Evolutionary conservation across 2,797 vertebrate species (phyloP).

Genomic region (Pelochelys cantorii): DNA sequence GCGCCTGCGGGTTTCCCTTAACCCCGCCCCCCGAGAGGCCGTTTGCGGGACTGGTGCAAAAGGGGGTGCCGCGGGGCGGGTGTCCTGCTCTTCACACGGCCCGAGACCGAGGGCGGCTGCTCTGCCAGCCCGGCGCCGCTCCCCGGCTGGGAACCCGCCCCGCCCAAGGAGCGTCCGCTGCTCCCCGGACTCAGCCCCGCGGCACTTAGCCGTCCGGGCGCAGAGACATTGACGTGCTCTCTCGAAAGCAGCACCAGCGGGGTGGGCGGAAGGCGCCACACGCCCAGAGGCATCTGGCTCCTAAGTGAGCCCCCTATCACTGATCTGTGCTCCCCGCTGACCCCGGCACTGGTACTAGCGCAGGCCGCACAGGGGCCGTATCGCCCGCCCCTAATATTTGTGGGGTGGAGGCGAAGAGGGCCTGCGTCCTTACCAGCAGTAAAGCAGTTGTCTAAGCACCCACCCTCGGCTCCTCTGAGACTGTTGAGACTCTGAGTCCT

Average conservation of each 20-base stretch:
- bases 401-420: not conserved
- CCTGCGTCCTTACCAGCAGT: not conserved
- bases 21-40: not conserved
- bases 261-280: not conserved
- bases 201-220: constrained; percentile 1
- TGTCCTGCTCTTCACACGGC: not conserved
- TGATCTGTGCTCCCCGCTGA: not conserved
- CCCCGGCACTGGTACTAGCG: too few species aligned
- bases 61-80: not conserved
- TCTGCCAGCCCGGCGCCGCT: not conserved
- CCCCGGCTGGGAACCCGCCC: not conserved
- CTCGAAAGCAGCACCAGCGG: not conserved
- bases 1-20: too few species aligned
- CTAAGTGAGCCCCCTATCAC: not conserved
- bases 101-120: not conserved
- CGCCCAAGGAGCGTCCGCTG: not conserved
- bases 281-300: not conserved
- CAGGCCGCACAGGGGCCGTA: too few species aligned
- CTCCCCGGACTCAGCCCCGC: not conserved
- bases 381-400: too few species aligned
- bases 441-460: too few species aligned
- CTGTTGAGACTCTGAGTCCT: not conserved
- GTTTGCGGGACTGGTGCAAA: not conserved
- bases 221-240: too few species aligned
- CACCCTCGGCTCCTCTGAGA: not conserved